Base-by-base conservation (phyloP, 2,888 invertebrate genomes). In the Cephus spinipes region DNA sequence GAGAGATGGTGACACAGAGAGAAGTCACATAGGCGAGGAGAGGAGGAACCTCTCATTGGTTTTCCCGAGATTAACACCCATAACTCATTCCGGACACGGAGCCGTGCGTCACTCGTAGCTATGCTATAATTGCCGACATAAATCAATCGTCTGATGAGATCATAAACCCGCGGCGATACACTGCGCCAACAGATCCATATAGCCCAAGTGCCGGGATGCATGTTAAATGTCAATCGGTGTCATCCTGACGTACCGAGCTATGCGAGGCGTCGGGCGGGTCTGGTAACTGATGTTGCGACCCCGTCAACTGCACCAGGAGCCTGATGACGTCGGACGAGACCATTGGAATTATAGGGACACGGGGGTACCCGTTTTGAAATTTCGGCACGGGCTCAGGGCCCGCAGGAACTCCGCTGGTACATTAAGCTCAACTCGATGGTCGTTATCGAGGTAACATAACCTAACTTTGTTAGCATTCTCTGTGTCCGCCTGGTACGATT, bases 131-230 rank as follows among this genome's bases (percentile, higher is more conserved):
- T 91, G 90, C 90, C 89, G 89, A 87, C 90, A 91, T 91, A 91
- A 91, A 91, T 91, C 91, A 91, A 91, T 91, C 90, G 90, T 78
- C 87, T 88, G 90, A 90, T 90, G 91, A 91, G 90, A 91, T 91
- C 91, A 91, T 91, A 91, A 91, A 90, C 91, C 89, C 89, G 86
- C 87, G 86, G 88, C 90, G 89, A 91, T 91, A 90, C 89, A 89
- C 87, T 84, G 85, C 87, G 87, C 87, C 87, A 88, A 85, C 89
- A 86, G 86, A 87, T 85, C 87, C 86, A 86, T 88, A 88, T 87
- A 89, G 87, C 87, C 85, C 85, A 85, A 88, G 86, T 82, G 77
- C 40, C 9, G 83, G 85, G 85, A 86, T 86, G 86, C 88, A 87
- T 87, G 88, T 89, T 90, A 87, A 90, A 88, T 87, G 89, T 89